Base-by-base conservation (phyloP, 1,140 invertebrate genomes). In the Tenebrio molitor region DNA sequence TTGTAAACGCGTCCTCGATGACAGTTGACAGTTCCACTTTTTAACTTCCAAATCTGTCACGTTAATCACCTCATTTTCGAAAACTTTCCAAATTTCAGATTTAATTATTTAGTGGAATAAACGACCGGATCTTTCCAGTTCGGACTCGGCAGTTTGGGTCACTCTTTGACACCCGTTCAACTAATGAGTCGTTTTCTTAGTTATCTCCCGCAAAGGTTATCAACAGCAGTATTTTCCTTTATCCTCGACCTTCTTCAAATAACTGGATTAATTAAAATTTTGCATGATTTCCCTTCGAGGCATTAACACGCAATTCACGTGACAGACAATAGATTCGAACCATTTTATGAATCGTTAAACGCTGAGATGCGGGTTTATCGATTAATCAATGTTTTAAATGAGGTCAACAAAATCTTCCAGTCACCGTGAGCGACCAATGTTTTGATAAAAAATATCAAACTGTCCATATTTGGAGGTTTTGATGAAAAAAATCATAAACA, bases 131-230 rank as follows among this genome's bases (percentile, higher is more conserved):
- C n/a, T 16, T 29, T 29, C 50, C 8, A 58, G 25, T 58, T 53
- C 10, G 7, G 17, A 8, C 19, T 25, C 1, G n/a, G 3, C 16
- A 12, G 36, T 39, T 39, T 12, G 12, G 50, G 50, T 58, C 50
- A 58, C 6, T 58, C 29, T 58, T 58, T 58, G 50, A 29, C 50
- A 58, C 21, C 42, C 42, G 36, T 39, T 39, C 36, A 58, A 29
- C 21, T 21, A 58, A 58, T 39, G 36, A 12, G n/a, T 12, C 5
- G n/a, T 58, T 58, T 25, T 58, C 23, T 15, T 4, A 15, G 8
- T 58, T 58, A 58, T 58, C 50, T 23, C 14, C 14, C 17, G 21
- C 19, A 12, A 14, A 58, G 50, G 50, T 58, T 58, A 58, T 58
- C 50, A 29, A 12, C 1, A 10, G 16, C 6, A 58, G 14, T 39